Percentiles rank a stretch among this genome's conserved stretches.
Conservation (phyloP, 2,113 vertebrate species). For the Diadophis punctatus region DNA sequence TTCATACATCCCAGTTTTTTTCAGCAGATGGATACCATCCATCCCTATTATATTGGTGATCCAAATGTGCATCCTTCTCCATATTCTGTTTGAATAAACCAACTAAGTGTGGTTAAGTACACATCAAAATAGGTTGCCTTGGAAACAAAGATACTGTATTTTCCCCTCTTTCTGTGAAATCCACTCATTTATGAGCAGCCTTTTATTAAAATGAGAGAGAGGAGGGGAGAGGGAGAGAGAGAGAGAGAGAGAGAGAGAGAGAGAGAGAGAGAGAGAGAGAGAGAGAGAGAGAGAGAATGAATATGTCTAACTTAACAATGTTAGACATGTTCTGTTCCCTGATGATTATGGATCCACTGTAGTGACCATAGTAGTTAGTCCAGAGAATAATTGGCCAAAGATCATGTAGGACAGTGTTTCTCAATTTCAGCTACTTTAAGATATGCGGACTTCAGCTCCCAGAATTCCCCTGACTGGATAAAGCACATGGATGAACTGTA, state of each 20-base stretch:
- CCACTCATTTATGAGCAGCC: neutral
- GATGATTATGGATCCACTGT: neutral
- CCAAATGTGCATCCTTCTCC: neutral
- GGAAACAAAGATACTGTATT: neutral
- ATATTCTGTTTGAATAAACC: neutral
- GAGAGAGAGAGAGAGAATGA: neutral
- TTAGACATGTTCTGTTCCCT: neutral
- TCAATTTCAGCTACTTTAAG: neutral
- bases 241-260: neutral
- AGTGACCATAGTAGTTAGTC: neutral
- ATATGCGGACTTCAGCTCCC: neutral
- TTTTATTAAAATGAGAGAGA: neutral
- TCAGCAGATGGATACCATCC: neutral
- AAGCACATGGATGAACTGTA: neutral
- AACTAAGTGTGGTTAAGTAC: neutral
- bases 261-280: neutral
- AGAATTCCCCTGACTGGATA: neutral
- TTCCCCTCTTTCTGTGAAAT: neutral
- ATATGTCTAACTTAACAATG: too few species aligned
- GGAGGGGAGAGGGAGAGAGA: too few species aligned
- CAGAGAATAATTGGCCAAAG: neutral
- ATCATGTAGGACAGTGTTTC: neutral
- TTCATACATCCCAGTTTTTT: neutral
- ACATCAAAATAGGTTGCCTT: neutral
- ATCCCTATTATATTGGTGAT: neutral